Percentiles rank a stretch among this genome's conserved stretches.
Conservation (phyloP, 2,797 vertebrate genomes). For the Octomys mimax region DNA sequence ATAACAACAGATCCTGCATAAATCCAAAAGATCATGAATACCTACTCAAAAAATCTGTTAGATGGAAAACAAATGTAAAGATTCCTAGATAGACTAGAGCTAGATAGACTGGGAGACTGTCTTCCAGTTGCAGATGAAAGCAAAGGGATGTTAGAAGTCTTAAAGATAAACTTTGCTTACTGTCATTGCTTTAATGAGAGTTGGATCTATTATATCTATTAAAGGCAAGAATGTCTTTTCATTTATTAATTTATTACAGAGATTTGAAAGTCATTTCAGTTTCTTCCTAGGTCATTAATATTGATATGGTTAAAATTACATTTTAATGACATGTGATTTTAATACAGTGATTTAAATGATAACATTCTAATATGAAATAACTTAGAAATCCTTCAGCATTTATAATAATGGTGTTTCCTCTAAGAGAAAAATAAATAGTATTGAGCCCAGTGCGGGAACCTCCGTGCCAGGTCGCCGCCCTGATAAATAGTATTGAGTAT, state of each 20-base stretch:
- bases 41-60: not conserved
- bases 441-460: too few relatives aligned
- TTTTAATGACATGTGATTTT: not conserved
- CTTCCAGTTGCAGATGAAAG: not conserved
- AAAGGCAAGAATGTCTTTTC: not conserved
- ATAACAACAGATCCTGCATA: not conserved
- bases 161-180: not conserved
- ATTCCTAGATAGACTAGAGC: too few relatives aligned
- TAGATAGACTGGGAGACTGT: not conserved
- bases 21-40: not conserved
- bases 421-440: not conserved
- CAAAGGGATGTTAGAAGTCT: not conserved
- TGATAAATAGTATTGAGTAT: slow-evolving; percentile 1
- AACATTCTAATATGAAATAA: not conserved
- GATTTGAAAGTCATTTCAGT: not conserved
- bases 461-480: too few relatives aligned
- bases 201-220: not conserved
- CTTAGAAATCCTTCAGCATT: slow-evolving; percentile 26
- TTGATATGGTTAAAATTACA: not conserved
- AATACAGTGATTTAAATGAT: not conserved
- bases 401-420: slow-evolving; percentile 8
- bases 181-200: slow-evolving; percentile 39
- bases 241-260: slow-evolving; percentile 56
- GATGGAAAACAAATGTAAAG: not conserved
- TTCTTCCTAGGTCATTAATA: slow-evolving; percentile 20